phyloP scores from a whole-genome alignment of 2,113 vertebrate genomes.

The Malurus alboscapulatus region DNA sequence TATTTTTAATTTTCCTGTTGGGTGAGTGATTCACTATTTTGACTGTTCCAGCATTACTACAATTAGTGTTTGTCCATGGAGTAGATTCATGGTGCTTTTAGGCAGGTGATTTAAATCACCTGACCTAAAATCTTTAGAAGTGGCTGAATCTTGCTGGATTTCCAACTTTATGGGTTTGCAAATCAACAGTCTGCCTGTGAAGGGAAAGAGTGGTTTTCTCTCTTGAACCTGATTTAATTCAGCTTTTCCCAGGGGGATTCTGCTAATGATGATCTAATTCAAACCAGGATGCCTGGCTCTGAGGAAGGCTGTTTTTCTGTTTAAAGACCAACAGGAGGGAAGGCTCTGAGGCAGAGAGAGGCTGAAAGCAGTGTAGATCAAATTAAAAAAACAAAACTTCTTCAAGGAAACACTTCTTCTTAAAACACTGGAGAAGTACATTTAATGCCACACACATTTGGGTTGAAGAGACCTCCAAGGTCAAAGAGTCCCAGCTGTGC shows the following conservation, averaged over 20 bases:
- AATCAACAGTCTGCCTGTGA: not conserved
- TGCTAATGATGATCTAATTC: not conserved
- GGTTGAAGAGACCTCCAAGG: not conserved
- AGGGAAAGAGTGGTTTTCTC: not conserved
- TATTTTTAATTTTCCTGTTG: not conserved
- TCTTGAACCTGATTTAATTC: not conserved
- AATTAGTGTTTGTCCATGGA: not conserved
- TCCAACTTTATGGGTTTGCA: not conserved
- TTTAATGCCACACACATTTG: not conserved
- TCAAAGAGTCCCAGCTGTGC: fast-evolving
- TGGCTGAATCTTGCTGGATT: not conserved
- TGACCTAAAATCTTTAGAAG: not conserved
- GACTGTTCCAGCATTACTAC: not conserved
- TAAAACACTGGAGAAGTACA: not conserved
- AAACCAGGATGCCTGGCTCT: not conserved
- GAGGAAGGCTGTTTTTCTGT: not conserved
- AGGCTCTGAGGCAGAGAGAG: not conserved
- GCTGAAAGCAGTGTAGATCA: not conserved
- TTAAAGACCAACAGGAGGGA: not conserved
- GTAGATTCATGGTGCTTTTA: not conserved
- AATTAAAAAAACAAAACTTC: not conserved
- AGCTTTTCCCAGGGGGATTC: not conserved
- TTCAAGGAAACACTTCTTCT: not conserved
- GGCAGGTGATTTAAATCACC: not conserved
- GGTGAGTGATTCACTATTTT: not conserved